Percentiles rank a stretch among this genome's conserved stretches.
Evolutionary conservation across 2,888 invertebrate species (phyloP).

Genomic region (Bombylius major): DNA sequence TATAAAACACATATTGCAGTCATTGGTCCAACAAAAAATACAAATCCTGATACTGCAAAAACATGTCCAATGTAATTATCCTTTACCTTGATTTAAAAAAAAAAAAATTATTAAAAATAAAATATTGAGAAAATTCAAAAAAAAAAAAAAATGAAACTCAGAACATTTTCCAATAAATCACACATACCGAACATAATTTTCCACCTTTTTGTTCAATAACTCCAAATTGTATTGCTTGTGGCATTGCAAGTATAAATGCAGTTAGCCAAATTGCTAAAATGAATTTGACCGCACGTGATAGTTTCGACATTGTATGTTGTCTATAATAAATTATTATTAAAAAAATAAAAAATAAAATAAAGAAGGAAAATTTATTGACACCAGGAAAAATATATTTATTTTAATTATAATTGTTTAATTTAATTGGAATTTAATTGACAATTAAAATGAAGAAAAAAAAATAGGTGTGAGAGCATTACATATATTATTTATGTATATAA

Average conservation of each 20-base stretch:
- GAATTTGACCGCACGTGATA: conserved; percentile 70
- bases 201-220: conserved; percentile 29
- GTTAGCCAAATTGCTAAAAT: conserved; percentile 71
- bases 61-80: conserved; percentile 46
- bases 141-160: no score
- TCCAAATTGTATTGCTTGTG: conserved; percentile 47
- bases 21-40: conserved; percentile 82
- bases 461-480: no score
- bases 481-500: no score
- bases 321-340: conserved; percentile 18
- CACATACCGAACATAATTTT: conserved; percentile 16
- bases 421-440: no score
- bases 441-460: no score
- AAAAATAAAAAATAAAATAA: neutral
- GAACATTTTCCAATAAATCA: no score
- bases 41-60: conserved; percentile 65
- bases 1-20: conserved; percentile 73
- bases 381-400: neutral
- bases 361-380: neutral
- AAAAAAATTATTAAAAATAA: conserved; percentile 3
- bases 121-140: neutral
- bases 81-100: conserved; percentile 26
- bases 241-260: conserved; percentile 59
- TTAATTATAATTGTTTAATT: neutral
- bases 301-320: conserved; percentile 72